Conservation (phyloP, 2,113 vertebrate genomes). For the Hypomesus transpacificus region DNA sequence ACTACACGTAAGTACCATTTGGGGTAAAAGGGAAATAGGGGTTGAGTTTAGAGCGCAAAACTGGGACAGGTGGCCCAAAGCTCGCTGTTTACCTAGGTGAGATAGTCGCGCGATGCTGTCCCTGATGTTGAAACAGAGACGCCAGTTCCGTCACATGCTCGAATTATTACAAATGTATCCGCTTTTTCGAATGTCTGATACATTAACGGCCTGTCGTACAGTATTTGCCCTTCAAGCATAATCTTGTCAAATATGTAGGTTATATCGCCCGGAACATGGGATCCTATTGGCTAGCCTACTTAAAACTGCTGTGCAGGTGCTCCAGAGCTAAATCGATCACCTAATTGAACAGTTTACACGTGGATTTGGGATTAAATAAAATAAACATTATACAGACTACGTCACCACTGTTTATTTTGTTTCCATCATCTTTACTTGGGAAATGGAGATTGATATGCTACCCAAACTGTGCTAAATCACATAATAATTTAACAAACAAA, state of each 20-base stretch:
- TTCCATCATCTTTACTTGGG: background rate
- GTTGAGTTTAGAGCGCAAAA: slow-evolving; percentile 34
- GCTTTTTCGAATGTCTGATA: background rate
- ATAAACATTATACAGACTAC: background rate
- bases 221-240: background rate
- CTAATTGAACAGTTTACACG: slow-evolving; percentile 23
- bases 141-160: slow-evolving; percentile 30
- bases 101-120: slow-evolving; percentile 21
- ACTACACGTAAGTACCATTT: slow-evolving; percentile 88
- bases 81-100: slow-evolving; percentile 43
- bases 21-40: slow-evolving; percentile 13
- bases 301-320: slow-evolving; percentile 23
- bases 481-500: too few species aligned
- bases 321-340: background rate
- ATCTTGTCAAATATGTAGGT: background rate
- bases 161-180: slow-evolving; percentile 14
- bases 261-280: too few species aligned
- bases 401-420: background rate
- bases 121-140: slow-evolving; percentile 41
- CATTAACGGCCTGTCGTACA: background rate
- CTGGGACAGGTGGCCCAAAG: slow-evolving; percentile 67
- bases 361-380: slow-evolving; percentile 2
- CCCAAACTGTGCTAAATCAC: too few species aligned
- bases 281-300: too few species aligned
- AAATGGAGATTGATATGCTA: too few species aligned